Conservation (phyloP, 2,888 invertebrate species). For the Esperia sulphurella region DNA sequence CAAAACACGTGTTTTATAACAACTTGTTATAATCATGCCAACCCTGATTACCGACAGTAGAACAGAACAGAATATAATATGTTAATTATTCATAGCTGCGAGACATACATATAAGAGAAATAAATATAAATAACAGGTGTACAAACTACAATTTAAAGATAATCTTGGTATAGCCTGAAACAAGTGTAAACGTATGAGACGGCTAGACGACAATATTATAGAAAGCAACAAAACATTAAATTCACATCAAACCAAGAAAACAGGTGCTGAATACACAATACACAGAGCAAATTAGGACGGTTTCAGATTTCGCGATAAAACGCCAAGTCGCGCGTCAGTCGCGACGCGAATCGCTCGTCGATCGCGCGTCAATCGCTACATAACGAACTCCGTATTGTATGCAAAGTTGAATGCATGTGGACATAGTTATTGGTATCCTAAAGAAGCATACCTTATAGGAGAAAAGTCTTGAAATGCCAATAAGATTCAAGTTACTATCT, state of each 20-base stretch:
- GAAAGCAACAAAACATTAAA: neutral
- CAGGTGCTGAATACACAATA: constrained; percentile 15
- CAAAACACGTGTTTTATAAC: too few species aligned
- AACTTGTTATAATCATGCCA: too few species aligned
- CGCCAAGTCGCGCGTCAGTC: constrained; percentile 35
- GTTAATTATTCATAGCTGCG: too few species aligned
- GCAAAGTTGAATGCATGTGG: constrained; percentile 37
- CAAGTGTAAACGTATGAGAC: too few species aligned
- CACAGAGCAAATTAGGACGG: constrained; percentile 51
- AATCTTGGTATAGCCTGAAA: too few species aligned
- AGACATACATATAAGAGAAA: too few species aligned
- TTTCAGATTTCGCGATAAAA: constrained; percentile 36
- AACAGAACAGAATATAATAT: too few species aligned
- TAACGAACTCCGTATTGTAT: constrained; percentile 68
- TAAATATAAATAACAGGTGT: too few species aligned
- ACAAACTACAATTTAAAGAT: too few species aligned
- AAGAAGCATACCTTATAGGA: neutral
- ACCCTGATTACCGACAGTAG: too few species aligned
- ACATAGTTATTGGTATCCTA: constrained; percentile 10
- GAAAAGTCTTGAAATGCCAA: neutral
- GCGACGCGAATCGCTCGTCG: constrained; percentile 18
- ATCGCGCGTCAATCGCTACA: constrained; percentile 52
- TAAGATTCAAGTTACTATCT: neutral
- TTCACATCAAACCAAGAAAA: neutral
- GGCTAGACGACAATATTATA: too few species aligned